These are phyloP conservation scores for Melanocharis versteri DNA, from an alignment of 2,113 vertebrate species.

Conservation along the genomic window DNA sequence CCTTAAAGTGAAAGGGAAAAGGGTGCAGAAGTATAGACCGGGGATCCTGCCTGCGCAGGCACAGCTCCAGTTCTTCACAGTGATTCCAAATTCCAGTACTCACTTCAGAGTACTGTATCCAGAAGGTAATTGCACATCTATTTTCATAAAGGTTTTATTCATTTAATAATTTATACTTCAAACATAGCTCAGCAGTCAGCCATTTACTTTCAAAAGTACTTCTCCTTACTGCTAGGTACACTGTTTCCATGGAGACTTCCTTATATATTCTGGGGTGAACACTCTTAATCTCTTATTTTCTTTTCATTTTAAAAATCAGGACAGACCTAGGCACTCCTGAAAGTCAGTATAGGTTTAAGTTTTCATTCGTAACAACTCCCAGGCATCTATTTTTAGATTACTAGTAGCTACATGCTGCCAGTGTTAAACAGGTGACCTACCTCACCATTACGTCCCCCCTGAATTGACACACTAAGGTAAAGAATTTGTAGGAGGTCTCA, in stretches of 20 bases:
- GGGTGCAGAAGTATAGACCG: rapidly evolving
- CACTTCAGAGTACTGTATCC: not conserved
- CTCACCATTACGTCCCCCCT: not conserved
- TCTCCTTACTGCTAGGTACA: not conserved
- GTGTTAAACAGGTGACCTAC: not conserved
- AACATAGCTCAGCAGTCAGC: not conserved
- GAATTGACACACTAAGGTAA: not conserved
- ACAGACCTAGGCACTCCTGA: not conserved
- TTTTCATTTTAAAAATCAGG: not conserved
- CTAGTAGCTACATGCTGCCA: not conserved
- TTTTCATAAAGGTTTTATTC: not conserved
- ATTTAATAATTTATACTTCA: not conserved
- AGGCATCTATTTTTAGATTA: not conserved
- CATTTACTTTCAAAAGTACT: not conserved
- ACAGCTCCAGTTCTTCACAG: not conserved
- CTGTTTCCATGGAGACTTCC: conserved; percentile 24
- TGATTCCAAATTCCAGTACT: not conserved
- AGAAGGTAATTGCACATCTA: not conserved
- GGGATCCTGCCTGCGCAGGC: not conserved
- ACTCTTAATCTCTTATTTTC: not conserved
- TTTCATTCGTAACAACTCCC: not conserved
- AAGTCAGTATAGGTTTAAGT: not conserved
- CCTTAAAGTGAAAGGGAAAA: not conserved
- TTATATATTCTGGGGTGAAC: not conserved
- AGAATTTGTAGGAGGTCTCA: rapidly evolving